Evolutionary conservation across 2,888 invertebrate species (phyloP).

Genomic region (Isotomurus palustris): DNA sequence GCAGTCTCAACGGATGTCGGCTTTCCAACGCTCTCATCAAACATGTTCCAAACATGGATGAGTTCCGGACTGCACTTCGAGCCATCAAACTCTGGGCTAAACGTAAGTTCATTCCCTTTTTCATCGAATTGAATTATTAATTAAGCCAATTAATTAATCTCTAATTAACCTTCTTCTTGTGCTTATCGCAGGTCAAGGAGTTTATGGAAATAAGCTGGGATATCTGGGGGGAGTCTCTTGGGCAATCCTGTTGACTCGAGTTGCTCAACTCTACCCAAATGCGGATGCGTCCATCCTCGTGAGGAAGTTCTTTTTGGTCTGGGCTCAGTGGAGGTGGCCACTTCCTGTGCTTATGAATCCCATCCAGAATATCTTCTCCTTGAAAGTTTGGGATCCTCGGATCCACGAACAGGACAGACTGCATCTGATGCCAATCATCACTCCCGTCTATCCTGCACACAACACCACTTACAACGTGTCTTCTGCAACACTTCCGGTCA

Average conservation of each 20-base stretch:
- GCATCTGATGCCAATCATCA: conserved; percentile 99
- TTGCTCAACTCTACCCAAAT: conserved; percentile 97
- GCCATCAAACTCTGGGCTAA: conserved; percentile 99
- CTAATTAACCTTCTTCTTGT: too few species aligned
- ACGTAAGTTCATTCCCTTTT: conserved; percentile 59
- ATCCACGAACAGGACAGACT: conserved; percentile 84
- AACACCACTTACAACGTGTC: conserved; percentile 99
- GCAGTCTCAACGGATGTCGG: conserved; percentile 94
- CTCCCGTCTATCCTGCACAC: conserved; percentile 98
- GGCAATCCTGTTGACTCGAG: conserved; percentile 98
- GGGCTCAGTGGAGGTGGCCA: conserved; percentile 99
- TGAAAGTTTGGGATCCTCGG: conserved; percentile 96
- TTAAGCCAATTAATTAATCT: too few species aligned
- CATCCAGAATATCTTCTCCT: conserved; percentile 74
- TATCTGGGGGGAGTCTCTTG: conserved; percentile 98
- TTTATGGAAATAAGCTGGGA: conserved; percentile 96
- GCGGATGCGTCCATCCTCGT: conserved; percentile 90
- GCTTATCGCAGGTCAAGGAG: conserved; percentile 76
- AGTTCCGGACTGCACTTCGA: conserved; percentile 85
- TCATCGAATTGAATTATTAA: background rate
- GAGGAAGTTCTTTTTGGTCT: conserved; percentile 97
- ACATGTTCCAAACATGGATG: conserved; percentile 89
- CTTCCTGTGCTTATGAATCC: conserved; percentile 88
- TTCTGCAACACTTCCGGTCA: conserved; percentile 83
- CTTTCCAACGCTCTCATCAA: conserved; percentile 97